A percentile compares a stretch with the other conserved stretches of the same genome.
Conservation (phyloP, 2,113 vertebrate genomes). For the Panthera leo region DNA sequence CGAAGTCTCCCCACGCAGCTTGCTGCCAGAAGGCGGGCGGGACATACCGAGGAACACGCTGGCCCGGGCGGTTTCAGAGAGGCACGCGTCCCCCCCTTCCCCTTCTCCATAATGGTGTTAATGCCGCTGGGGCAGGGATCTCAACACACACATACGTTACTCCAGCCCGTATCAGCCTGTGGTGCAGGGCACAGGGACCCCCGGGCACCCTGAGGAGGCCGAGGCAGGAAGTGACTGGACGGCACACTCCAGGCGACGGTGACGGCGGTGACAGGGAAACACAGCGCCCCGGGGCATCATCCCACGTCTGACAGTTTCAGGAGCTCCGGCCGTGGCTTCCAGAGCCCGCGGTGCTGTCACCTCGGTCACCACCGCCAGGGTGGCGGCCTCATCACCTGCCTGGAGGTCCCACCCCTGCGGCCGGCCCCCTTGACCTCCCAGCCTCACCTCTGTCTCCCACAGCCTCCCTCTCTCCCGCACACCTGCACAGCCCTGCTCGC, state of each 20-base stretch:
- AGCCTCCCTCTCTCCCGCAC: not conserved
- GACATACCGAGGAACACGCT: not conserved
- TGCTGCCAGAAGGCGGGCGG: no score
- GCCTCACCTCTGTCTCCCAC: not conserved
- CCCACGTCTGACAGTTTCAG: not conserved
- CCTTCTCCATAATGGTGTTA: not conserved
- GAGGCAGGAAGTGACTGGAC: not conserved
- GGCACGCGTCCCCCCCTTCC: rapidly evolving
- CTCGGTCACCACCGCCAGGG: not conserved
- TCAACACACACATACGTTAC: not conserved
- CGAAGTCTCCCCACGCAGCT: no score
- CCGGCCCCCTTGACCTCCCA: not conserved
- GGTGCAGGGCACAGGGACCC: not conserved
- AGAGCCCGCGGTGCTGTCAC: not conserved
- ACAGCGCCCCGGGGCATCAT: not conserved
- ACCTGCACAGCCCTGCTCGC: not conserved
- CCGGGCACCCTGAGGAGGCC: not conserved
- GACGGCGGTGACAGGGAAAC: no score
- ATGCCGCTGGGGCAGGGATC: not conserved
- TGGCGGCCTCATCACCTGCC: rapidly evolving
- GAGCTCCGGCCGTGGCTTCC: not conserved
- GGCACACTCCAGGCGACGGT: no score
- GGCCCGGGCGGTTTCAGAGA: not conserved
- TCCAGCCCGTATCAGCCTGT: not conserved
- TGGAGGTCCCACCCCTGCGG: no score